A percentile compares a stretch with the other conserved stretches of the same genome.
These are phyloP conservation scores for Semotilus atromaculatus DNA, from an alignment of 2,797 vertebrate species.

Conservation along the genomic window DNA sequence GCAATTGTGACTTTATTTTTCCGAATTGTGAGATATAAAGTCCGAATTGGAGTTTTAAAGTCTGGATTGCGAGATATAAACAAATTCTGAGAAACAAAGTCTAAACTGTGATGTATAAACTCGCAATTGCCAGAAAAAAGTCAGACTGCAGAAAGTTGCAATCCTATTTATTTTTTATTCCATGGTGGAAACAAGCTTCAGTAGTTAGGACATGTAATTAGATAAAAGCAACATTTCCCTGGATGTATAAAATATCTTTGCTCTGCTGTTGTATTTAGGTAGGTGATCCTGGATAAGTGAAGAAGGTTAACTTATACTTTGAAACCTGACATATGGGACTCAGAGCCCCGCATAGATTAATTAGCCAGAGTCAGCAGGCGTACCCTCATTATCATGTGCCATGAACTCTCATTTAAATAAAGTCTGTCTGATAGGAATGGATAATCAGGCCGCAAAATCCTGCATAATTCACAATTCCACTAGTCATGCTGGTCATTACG, in stretches of 20 bases:
- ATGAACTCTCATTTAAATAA: slow-evolving; percentile 60
- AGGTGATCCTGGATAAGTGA: slow-evolving; percentile 1
- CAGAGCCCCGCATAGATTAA: slow-evolving; percentile 13
- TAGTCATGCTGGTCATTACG: slow-evolving; percentile 33
- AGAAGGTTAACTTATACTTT: slow-evolving; percentile 25
- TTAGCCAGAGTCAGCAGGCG: slow-evolving; percentile 26
- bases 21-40: background rate
- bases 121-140: background rate
- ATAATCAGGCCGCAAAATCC: slow-evolving; percentile 53
- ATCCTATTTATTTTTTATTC: background rate
- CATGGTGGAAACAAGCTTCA: background rate
- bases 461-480: slow-evolving; percentile 53
- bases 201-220: background rate
- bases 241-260: background rate
- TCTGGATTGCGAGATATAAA: background rate
- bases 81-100: too few relatives aligned
- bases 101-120: background rate
- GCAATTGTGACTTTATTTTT: background rate
- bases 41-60: too few relatives aligned
- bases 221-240: background rate
- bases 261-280: slow-evolving; percentile 1
- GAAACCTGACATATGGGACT: slow-evolving; percentile 28
- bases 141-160: background rate
- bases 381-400: slow-evolving; percentile 50
- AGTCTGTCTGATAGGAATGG: slow-evolving; percentile 53